These are phyloP conservation scores for Bombyx mori DNA, from an alignment of 1,140 invertebrate species.

Conservation along the genomic window DNA sequence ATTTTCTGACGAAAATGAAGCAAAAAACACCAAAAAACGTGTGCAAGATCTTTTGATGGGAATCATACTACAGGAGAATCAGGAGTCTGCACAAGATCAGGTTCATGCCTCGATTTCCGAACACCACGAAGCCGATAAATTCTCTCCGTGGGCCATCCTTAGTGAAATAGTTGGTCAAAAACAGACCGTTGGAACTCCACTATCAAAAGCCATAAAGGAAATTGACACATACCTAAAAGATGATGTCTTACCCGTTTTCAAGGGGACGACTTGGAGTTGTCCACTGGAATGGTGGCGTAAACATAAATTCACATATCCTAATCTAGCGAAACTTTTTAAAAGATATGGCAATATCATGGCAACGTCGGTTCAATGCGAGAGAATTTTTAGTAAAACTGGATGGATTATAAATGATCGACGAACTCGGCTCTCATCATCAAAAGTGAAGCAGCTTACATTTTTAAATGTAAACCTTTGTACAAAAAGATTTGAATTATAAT, in stretches of 20 bases:
- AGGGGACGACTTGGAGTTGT: constrained; percentile 5
- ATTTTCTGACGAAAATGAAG: constrained; percentile 12
- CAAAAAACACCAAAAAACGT: constrained; percentile 8
- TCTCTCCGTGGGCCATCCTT: constrained; percentile 4
- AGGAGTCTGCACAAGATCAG: too few relatives aligned
- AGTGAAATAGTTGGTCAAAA: constrained; percentile 8
- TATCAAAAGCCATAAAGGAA: constrained; percentile 17
- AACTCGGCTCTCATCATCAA: constrained; percentile 6
- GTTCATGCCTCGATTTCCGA: too few relatives aligned
- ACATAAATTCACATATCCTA: constrained; percentile 6
- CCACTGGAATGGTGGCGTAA: constrained; percentile 12
- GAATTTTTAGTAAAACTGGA: constrained; percentile 15
- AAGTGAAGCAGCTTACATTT: constrained; percentile 11
- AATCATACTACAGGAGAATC: too few relatives aligned
- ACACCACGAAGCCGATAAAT: neutral
- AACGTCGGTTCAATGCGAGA: constrained; percentile 13
- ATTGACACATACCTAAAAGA: constrained; percentile 13
- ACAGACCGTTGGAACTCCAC: constrained; percentile 7
- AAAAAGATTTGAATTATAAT: constrained; percentile 1
- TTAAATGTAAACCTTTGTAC: constrained; percentile 9
- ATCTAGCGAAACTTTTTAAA: constrained; percentile 3
- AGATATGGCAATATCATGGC: constrained; percentile 11
- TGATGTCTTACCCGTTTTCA: constrained; percentile 6
- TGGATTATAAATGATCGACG: constrained; percentile 7
- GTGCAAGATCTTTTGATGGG: constrained; percentile 1